Percentiles rank a stretch among this genome's conserved stretches.
Conservation (phyloP, 2,797 vertebrate genomes). For the Rhinogobio ventralis region DNA sequence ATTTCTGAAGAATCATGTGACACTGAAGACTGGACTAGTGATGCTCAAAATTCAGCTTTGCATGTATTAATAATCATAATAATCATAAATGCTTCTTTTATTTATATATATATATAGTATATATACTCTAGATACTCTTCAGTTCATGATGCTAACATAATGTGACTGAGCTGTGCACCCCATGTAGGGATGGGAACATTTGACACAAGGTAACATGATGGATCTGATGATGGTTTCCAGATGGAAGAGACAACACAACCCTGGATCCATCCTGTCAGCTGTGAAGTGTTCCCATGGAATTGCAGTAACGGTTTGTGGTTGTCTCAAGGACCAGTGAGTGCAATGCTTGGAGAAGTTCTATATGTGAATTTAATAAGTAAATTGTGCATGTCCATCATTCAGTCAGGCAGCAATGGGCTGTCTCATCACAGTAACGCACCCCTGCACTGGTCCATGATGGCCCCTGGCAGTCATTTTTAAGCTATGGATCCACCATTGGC, state of each 20-base stretch:
- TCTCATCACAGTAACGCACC: neutral
- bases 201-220: constrained; percentile 2
- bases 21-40: no score
- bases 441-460: neutral
- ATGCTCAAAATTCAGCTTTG: no score
- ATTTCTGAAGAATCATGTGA: no score
- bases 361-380: constrained; percentile 18
- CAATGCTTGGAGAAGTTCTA: neutral
- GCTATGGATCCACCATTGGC: neutral
- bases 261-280: constrained; percentile 9
- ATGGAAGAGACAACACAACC: neutral
- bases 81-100: no score
- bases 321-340: neutral
- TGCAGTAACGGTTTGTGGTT: constrained; percentile 4
- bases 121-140: neutral
- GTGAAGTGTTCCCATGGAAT: constrained; percentile 5
- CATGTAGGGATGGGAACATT: neutral
- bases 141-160: neutral
- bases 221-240: neutral
- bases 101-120: no score
- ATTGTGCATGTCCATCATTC: constrained; percentile 21
- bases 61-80: no score
- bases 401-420: constrained; percentile 11
- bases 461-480: constrained; percentile 1
- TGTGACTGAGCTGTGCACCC: neutral